Evolutionary conservation across 2,797 vertebrate species (phyloP).

Genomic region (Cynodonichthys magdalenae): DNA sequence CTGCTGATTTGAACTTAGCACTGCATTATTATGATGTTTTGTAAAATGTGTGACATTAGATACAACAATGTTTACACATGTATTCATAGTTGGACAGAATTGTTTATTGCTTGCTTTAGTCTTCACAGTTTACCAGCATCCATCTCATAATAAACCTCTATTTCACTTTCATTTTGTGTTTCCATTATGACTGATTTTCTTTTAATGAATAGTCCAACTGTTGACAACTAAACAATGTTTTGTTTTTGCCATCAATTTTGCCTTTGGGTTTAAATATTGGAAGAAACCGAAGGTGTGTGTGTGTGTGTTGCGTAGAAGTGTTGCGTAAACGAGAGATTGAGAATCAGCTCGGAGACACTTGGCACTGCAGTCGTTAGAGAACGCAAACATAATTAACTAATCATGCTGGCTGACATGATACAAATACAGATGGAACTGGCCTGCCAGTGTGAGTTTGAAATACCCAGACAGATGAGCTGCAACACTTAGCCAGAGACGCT

Average conservation of each 20-base stretch:
- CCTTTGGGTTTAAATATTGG: slow-evolving; percentile 22
- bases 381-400: slow-evolving; percentile 76
- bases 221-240: slow-evolving; percentile 47
- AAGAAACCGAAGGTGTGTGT: slow-evolving; percentile 27
- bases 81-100: background rate
- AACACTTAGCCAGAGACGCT: slow-evolving; percentile 57
- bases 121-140: slow-evolving; percentile 6
- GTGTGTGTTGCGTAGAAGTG: background rate
- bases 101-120: background rate
- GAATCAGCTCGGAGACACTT: slow-evolving; percentile 38
- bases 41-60: background rate
- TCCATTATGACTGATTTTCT: slow-evolving; percentile 16
- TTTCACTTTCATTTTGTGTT: slow-evolving; percentile 14
- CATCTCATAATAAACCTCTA: background rate
- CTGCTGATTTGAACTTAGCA: no score
- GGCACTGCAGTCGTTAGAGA: slow-evolving; percentile 38
- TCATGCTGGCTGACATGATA: slow-evolving; percentile 69
- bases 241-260: slow-evolving; percentile 48
- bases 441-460: slow-evolving; percentile 73
- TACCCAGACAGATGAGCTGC: slow-evolving; percentile 68
- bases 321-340: slow-evolving; percentile 7
- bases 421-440: slow-evolving; percentile 73
- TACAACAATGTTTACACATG: background rate
- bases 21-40: background rate
- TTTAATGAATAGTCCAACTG: slow-evolving; percentile 30